These are phyloP conservation scores for Vesta saturnalis DNA, from an alignment of 2,888 invertebrate species.

Conservation along the genomic window DNA sequence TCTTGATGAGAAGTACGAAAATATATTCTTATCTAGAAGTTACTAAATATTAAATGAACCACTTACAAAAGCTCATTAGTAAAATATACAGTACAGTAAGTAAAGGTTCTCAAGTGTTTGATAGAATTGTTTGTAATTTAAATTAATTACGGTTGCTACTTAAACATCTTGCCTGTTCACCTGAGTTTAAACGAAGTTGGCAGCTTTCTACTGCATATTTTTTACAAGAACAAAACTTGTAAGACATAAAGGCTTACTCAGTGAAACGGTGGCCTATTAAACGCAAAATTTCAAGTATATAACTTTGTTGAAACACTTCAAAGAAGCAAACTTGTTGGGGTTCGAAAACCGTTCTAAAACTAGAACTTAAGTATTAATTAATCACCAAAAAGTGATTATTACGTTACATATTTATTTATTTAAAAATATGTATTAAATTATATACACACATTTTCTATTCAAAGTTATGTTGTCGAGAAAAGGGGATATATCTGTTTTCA, in stretches of 20 bases:
- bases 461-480: not conserved
- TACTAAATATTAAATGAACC: not conserved
- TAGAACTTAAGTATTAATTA: constrained; percentile 5
- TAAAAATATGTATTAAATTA: too few species aligned
- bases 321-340: constrained; percentile 12
- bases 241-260: constrained; percentile 14
- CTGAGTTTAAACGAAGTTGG: not conserved
- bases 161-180: not conserved
- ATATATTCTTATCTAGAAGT: too few species aligned
- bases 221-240: constrained; percentile 9
- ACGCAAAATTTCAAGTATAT: constrained; percentile 13
- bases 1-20: too few species aligned
- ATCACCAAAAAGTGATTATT: not conserved
- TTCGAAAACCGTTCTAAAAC: constrained; percentile 6
- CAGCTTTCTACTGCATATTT: not conserved
- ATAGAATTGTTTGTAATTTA: not conserved
- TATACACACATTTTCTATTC: not conserved
- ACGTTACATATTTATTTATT: constrained; percentile 3
- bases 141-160: not conserved
- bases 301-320: constrained; percentile 17
- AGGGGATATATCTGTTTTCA: constrained; percentile 10
- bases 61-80: not conserved
- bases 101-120: not conserved
- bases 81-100: not conserved
- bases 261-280: constrained; percentile 7